phyloP scores from a whole-genome alignment of 2,888 invertebrate species.

The Phengaris alcon region DNA sequence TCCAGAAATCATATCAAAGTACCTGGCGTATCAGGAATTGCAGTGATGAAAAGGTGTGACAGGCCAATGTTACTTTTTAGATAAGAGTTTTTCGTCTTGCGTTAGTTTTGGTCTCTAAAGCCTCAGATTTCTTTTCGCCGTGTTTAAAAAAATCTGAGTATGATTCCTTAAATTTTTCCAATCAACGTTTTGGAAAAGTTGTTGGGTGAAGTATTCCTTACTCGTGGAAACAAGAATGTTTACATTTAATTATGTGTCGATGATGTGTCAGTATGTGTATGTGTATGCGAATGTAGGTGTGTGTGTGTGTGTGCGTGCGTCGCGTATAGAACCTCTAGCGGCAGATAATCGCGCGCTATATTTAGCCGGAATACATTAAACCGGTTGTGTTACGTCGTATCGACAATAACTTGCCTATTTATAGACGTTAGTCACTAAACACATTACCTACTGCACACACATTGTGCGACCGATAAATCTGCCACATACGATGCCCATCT shows the following conservation, averaged over 20 bases:
- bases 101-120: too few relatives aligned
- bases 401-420: slow-evolving; percentile 15
- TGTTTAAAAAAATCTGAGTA: background rate
- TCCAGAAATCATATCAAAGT: too few relatives aligned
- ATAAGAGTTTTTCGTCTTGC: too few relatives aligned
- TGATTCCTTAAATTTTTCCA: background rate
- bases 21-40: too few relatives aligned
- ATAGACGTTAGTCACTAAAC: slow-evolving; percentile 22
- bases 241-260: slow-evolving; percentile 8
- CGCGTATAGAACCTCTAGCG: slow-evolving; percentile 5
- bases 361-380: slow-evolving; percentile 5
- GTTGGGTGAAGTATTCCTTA: background rate
- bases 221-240: slow-evolving; percentile 5
- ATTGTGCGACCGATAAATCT: background rate
- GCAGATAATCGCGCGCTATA: slow-evolving; percentile 15
- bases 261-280: background rate
- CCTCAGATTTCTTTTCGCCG: too few relatives aligned
- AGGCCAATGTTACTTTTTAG: too few relatives aligned
- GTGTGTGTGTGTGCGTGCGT: background rate
- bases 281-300: background rate
- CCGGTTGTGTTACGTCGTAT: slow-evolving; percentile 9
- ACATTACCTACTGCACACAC: background rate
- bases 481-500: too few relatives aligned
- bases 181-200: background rate
- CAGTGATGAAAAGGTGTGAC: too few relatives aligned